Base-by-base conservation (phyloP, 2,888 invertebrate genomes). In the Eugnorisma glareosa region DNA sequence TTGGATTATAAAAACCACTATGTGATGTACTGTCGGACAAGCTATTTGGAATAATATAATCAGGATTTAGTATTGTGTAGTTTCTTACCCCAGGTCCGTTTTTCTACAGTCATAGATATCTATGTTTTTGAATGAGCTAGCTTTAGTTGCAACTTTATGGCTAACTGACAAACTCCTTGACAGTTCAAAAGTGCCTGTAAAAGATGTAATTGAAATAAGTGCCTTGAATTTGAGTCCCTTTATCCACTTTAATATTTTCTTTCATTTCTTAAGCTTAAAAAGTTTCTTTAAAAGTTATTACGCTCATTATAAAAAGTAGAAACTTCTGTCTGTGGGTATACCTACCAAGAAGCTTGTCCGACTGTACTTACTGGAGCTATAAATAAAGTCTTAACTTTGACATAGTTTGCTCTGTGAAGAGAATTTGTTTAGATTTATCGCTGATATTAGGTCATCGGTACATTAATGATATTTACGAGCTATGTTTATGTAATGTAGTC, bases 351-450 rank as follows among this genome's bases (percentile, higher is more conserved):
- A 63, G n/a, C 31, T 64, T 37, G 7, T 64, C 11, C 28, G 28
- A 45, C 48, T 67, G 37, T 74, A 31, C 61, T 73, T 40, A 64
- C 40, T 73, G 45, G 43, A 68, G 66, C 31, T 71, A 83, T 85
- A 77, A 81, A 79, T 78, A 78, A 66, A 31, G 51, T 54, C 35
- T 79, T 76, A 72, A 77, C 67, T 85, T 82, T 77, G 73, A 77
- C 72, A 83, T 67, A 73, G 67, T 82, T 77, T 59, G 57, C 51
- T 51, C 7, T 69, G 28, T 43, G 64, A 75, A 15, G 57, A 73
- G 67, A 74, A 71, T 82, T 82, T 68, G 59, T 59, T 51, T 73
- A 7, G 18, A 63, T 3, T 76, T 84, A 76, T 66, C 69, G 63
- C 45, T 40, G 77, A 73, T 66, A 63, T 84, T 81, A 77, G 76